Percentiles rank a stretch among this genome's conserved stretches.
phyloP scores from a whole-genome alignment of 2,797 vertebrate species.

The Argentina silus region DNA sequence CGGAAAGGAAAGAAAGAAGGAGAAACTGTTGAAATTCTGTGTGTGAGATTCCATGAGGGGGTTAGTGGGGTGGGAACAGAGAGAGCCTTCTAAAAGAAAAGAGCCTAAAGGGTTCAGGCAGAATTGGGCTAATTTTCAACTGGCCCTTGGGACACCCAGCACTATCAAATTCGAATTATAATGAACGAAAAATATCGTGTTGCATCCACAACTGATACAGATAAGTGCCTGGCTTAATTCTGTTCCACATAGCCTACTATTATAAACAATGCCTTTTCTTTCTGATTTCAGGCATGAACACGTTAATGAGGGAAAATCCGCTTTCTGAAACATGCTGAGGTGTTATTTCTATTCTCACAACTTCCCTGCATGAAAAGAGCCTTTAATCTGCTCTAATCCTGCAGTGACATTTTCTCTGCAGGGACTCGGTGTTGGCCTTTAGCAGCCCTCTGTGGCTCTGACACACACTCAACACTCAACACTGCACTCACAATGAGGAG shows the following conservation, averaged over 20 bases:
- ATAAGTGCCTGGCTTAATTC: background rate
- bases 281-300: slow-evolving; percentile 41
- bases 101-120: background rate
- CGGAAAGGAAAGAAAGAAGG: slow-evolving; percentile 60
- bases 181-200: background rate
- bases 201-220: background rate
- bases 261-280: slow-evolving; percentile 3
- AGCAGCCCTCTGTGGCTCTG: slow-evolving; percentile 36
- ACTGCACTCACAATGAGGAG: slow-evolving; percentile 34
- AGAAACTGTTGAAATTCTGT: slow-evolving; percentile 60
- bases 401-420: slow-evolving; percentile 68
- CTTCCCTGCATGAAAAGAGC: slow-evolving; percentile 58
- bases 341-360: slow-evolving; percentile 59
- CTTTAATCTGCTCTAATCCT: slow-evolving; percentile 70
- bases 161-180: background rate
- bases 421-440: slow-evolving; percentile 56
- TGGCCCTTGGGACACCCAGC: background rate
- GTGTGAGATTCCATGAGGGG: slow-evolving; percentile 23
- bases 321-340: slow-evolving; percentile 66
- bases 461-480: slow-evolving; percentile 36
- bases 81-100: background rate
- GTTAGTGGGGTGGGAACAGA: background rate
- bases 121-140: background rate
- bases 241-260: background rate
- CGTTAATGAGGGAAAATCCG: slow-evolving; percentile 63